phyloP scores from a whole-genome alignment of 2,888 invertebrate species.

The Uloborus plumipes region DNA sequence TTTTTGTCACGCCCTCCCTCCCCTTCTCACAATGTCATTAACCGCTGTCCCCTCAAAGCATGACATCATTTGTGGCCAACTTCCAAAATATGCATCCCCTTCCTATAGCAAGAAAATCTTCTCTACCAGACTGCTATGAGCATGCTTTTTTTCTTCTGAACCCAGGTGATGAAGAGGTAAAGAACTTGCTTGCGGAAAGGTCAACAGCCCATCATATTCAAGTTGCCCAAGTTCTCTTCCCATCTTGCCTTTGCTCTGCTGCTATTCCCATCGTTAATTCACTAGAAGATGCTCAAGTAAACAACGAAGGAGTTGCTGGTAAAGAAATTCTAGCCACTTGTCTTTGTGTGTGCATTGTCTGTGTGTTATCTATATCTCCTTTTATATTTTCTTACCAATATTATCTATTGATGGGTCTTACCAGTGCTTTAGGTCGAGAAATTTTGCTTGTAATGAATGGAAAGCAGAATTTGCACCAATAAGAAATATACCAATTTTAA shows the following conservation, averaged over 20 bases:
- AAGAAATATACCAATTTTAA: no score
- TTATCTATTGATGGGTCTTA: not conserved
- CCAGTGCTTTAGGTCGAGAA: not conserved
- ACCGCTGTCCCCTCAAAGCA: no score
- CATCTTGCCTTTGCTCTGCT: conserved; percentile 95
- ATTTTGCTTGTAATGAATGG: no score
- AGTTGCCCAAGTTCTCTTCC: conserved; percentile 94
- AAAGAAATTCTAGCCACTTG: not conserved
- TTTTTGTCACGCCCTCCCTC: no score
- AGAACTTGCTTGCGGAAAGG: conserved; percentile 45
- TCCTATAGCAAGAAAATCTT: no score
- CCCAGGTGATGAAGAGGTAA: conserved; percentile 59
- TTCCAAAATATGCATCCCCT: no score
- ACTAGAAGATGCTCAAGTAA: conserved; percentile 96
- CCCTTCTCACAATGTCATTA: no score
- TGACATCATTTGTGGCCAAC: no score
- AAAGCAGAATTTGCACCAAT: no score
- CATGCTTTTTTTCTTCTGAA: not conserved
- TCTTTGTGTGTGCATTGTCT: no score
- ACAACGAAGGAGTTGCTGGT: conserved; percentile 82
- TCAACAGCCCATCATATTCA: conserved; percentile 65
- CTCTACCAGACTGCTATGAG: no score
- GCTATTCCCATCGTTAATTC: conserved; percentile 94
- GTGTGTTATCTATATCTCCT: no score
- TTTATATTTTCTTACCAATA: not conserved